Evolutionary conservation across 2,797 vertebrate genomes (phyloP), one percentile per base, ranked within the genome.

Genomic region (Dryobates pubescens): DNA sequence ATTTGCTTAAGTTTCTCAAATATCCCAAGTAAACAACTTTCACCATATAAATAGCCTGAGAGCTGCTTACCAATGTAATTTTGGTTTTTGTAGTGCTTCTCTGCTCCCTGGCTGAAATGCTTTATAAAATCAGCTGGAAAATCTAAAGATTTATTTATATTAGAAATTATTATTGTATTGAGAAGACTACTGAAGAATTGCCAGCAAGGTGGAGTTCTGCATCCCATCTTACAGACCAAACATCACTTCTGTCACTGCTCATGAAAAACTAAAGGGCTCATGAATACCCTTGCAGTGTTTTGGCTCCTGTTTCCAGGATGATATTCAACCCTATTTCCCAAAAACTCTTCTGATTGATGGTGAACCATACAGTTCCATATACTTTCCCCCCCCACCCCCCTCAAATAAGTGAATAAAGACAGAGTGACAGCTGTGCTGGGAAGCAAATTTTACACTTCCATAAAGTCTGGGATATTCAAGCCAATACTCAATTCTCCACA

Each of bases 1-100:
- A 87, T 90, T 89, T 88, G 8, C 18, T 82, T 82, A 77, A 59
- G 29, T 82, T 89, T 74, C 62, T 91, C 51, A 74, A 74, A 68
- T 53, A 85, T 19, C 8, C 17, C 56, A 4, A 53, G 43, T 45
- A 94, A 94, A 87, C 27, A 89, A 59, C 12, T 81, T 87, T 72
- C 29, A 75, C 45, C 32, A 43, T 6, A 65, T 18, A 59, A 57
- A 43, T 36, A 61, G 17, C 73, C 43, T 58, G 43, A 82, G 67
- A 82, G 30, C 36, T 87, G 62, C 67, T 91, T 79, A 78, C 11
- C 23, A 29, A 32, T 27, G 17, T 59, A 72, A 74, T 76, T 76
- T 47, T 84, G 29, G 0, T 4, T 59, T 82, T 81, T 81, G 11
- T 17, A 32, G 7, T 10, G 15, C 41, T 88, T 83, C 49, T 70